A percentile compares a stretch with the other conserved stretches of the same genome.
Evolutionary conservation across 2,113 vertebrate species (phyloP).

Genomic region (Chrysemys picta): DNA sequence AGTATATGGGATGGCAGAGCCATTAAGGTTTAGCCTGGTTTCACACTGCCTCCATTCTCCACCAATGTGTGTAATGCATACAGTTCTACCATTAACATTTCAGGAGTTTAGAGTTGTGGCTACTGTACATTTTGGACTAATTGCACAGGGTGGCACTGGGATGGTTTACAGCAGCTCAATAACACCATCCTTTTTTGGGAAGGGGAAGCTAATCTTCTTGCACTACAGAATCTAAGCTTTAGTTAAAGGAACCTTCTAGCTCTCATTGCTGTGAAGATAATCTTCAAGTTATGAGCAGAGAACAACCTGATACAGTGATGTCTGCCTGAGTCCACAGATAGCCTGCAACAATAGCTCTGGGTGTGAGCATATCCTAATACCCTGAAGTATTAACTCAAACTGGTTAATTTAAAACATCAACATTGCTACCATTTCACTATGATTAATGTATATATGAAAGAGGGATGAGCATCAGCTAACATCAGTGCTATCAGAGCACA

Average conservation of each 20-base stretch:
- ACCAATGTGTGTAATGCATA: fast-evolving
- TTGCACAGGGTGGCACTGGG: background rate
- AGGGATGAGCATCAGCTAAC: background rate
- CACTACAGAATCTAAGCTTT: background rate
- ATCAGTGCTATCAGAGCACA: background rate
- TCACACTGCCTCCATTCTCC: fast-evolving
- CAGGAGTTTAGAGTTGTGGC: background rate
- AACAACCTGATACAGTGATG: background rate
- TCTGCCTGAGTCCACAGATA: background rate
- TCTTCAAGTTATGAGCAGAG: background rate
- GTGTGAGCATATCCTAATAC: background rate
- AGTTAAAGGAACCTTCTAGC: background rate
- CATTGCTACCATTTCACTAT: background rate
- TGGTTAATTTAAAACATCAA: background rate
- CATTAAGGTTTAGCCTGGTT: too few relatives aligned
- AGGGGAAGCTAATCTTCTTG: fast-evolving
- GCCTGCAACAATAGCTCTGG: background rate
- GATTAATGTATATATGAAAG: background rate
- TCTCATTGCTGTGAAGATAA: background rate
- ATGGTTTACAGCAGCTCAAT: background rate
- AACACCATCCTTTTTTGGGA: background rate
- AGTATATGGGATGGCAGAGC: too few relatives aligned
- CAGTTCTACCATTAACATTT: background rate
- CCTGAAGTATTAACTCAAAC: background rate
- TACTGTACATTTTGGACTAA: background rate